A percentile compares a stretch with the other conserved stretches of the same genome.
Evolutionary conservation across 2,888 invertebrate species (phyloP).

Genomic region (Geophilus truncorum): DNA sequence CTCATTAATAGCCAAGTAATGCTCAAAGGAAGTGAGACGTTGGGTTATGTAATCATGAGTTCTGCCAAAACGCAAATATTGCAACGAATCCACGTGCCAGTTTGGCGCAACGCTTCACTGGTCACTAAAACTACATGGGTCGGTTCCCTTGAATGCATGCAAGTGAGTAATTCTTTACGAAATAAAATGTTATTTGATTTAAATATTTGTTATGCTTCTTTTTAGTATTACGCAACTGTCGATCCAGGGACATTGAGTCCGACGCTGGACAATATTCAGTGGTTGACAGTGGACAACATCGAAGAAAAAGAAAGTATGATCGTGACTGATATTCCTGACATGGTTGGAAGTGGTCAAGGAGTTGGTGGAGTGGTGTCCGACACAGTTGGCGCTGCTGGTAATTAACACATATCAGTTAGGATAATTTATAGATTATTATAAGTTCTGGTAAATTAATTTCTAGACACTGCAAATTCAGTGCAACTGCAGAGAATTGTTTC

Average conservation of each 20-base stretch:
- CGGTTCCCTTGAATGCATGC: slow-evolving; percentile 93
- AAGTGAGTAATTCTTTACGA: slow-evolving; percentile 51
- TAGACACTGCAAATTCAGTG: slow-evolving; percentile 41
- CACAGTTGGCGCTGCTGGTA: slow-evolving; percentile 65
- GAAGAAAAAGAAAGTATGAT: slow-evolving; percentile 64
- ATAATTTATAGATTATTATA: background rate
- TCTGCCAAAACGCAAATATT: slow-evolving; percentile 93
- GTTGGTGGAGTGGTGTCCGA: slow-evolving; percentile 94
- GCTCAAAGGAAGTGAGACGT: slow-evolving; percentile 91
- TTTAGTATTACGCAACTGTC: slow-evolving; percentile 90
- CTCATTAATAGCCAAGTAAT: slow-evolving; percentile 87
- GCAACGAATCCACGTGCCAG: slow-evolving; percentile 80
- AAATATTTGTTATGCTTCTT: background rate
- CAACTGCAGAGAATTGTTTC: slow-evolving; percentile 95
- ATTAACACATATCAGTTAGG: background rate
- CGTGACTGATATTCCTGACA: slow-evolving; percentile 73
- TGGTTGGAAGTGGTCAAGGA: slow-evolving; percentile 90
- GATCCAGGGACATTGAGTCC: slow-evolving; percentile 56
- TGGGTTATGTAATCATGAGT: slow-evolving; percentile 93
- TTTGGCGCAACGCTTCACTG: slow-evolving; percentile 77
- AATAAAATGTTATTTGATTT: background rate
- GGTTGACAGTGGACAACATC: slow-evolving; percentile 91
- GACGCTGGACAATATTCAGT: slow-evolving; percentile 69
- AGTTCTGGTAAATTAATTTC: background rate
- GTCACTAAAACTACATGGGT: slow-evolving; percentile 96